Evolutionary conservation across 2,888 invertebrate species (phyloP).

Genomic region (Blomia tropicalis): DNA sequence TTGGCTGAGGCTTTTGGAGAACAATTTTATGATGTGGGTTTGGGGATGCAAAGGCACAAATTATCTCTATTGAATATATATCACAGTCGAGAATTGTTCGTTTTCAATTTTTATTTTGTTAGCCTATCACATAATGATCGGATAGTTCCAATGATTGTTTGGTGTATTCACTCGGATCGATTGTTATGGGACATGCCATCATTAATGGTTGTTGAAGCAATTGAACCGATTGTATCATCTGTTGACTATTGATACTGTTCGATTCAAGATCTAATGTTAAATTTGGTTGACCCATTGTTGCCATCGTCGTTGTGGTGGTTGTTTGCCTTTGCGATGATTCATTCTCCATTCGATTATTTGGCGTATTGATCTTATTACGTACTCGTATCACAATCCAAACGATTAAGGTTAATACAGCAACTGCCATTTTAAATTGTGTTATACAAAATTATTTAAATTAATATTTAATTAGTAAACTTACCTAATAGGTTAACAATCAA

Average conservation of each 20-base stretch:
- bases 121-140: constrained; percentile 2
- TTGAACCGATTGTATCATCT: not conserved
- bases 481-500: not conserved
- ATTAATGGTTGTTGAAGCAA: constrained; percentile 1
- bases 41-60: too few species aligned
- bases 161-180: not conserved
- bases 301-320: not conserved
- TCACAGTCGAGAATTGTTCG: too few species aligned
- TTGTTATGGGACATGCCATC: not conserved
- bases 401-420: not conserved
- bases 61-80: too few species aligned
- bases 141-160: not conserved
- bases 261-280: not conserved
- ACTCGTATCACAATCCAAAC: constrained; percentile 9
- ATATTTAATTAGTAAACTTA: not conserved
- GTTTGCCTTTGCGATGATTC: too few species aligned
- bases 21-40: too few species aligned
- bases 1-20: too few species aligned
- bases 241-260: not conserved
- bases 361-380: not conserved
- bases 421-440: too few species aligned
- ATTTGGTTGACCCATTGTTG: not conserved
- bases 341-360: too few species aligned
- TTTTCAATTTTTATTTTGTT: too few species aligned
- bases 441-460: constrained; percentile 1